Percentiles rank a stretch among this genome's conserved stretches.
Evolutionary conservation across 1,140 invertebrate species (phyloP).

Genomic region (Macrotrachela quadricornifera): DNA sequence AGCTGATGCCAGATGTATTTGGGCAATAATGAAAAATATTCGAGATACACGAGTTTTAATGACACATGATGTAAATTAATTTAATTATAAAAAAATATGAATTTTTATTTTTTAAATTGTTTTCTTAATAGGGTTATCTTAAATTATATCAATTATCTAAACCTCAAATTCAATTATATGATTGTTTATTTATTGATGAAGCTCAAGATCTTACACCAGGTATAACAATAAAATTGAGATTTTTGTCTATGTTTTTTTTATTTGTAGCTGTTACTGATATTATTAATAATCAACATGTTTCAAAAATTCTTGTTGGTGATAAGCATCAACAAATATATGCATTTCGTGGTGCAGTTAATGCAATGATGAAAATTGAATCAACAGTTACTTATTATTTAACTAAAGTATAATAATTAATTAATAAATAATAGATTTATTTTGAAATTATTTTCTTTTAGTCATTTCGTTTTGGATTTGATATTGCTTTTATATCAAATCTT

Average conservation of each 20-base stretch:
- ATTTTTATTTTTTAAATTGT: too few species aligned
- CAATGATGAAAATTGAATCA: slow-evolving; percentile 17
- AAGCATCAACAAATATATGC: slow-evolving; percentile 32
- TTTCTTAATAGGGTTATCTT: slow-evolving; percentile 16
- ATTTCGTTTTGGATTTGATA: slow-evolving; percentile 25
- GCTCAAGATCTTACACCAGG: slow-evolving; percentile 31
- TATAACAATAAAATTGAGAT: slow-evolving; percentile 3
- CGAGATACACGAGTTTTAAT: slow-evolving; percentile 14
- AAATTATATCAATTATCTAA: slow-evolving; percentile 28
- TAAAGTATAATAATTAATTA: slow-evolving; percentile 17
- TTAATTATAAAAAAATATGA: too few species aligned
- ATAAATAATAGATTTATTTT: background rate
- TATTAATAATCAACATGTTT: slow-evolving; percentile 18
- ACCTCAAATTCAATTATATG: slow-evolving; percentile 18
- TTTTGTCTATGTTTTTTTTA: slow-evolving; percentile 9
- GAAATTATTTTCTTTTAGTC: slow-evolving; percentile 14
- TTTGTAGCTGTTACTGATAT: slow-evolving; percentile 25
- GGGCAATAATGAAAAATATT: slow-evolving; percentile 21
- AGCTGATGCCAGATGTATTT: slow-evolving; percentile 21
- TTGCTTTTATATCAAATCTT: slow-evolving; percentile 16
- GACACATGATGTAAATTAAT: slow-evolving; percentile 18
- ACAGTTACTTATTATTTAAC: slow-evolving; percentile 29
- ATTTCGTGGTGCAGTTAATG: slow-evolving; percentile 30
- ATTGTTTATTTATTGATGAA: slow-evolving; percentile 31
- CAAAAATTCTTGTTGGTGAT: slow-evolving; percentile 32